Conservation (phyloP, 1,140 invertebrate genomes). For the Eufriesea mexicana region DNA sequence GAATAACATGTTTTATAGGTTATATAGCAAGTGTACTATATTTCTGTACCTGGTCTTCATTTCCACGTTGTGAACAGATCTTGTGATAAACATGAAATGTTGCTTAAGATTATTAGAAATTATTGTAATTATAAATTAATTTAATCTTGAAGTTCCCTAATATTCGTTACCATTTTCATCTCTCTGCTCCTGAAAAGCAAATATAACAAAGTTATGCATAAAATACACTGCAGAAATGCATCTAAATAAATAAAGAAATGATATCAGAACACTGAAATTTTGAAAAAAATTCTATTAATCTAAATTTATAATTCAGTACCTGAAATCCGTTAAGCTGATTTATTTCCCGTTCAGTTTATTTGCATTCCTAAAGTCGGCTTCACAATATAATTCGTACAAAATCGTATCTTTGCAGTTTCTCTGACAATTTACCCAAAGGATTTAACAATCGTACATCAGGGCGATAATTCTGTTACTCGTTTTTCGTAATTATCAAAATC, state of each 20-base stretch:
- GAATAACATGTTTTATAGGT: too few relatives aligned
- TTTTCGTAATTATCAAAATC: conserved; percentile 29
- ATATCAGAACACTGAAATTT: too few relatives aligned
- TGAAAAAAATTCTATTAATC: too few relatives aligned
- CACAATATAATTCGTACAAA: neutral
- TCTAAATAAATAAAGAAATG: too few relatives aligned
- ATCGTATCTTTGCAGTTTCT: neutral
- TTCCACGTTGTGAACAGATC: too few relatives aligned
- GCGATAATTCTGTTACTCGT: conserved; percentile 2
- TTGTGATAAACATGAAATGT: too few relatives aligned
- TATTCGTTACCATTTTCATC: neutral
- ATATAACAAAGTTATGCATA: too few relatives aligned
- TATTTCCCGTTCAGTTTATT: neutral
- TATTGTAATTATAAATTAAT: neutral
- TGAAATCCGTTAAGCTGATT: neutral
- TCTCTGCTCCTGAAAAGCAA: neutral
- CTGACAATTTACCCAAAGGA: neutral
- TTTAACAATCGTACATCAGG: neutral
- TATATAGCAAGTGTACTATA: too few relatives aligned
- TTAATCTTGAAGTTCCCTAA: neutral
- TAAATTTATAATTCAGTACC: too few relatives aligned
- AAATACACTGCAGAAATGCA: too few relatives aligned
- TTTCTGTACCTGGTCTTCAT: too few relatives aligned
- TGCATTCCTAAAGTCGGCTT: neutral
- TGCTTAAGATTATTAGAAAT: neutral